Evolutionary conservation across 2,888 invertebrate species (phyloP), one percentile per base, ranked within the genome.

Genomic region (Hofmannophila pseudospretella): DNA sequence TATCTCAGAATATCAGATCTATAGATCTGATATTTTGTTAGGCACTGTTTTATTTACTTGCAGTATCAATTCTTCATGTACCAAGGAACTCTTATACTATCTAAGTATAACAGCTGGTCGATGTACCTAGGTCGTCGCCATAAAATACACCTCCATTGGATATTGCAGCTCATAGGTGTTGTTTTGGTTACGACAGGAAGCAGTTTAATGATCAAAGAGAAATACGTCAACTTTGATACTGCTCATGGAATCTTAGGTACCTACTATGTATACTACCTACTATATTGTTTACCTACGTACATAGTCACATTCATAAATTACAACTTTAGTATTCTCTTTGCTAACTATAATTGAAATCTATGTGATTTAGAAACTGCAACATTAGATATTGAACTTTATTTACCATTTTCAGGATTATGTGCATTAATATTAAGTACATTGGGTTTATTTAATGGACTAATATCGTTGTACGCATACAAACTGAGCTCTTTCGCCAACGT

Each of bases 41-140:
- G n/a, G n/a, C n/a, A n/a, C n/a, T n/a, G n/a, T n/a, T n/a, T n/a
- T n/a, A 14, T 9, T 30, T 9, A 8, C 3, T 39, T 66, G 14
- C 58, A 73, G 72, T 72, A 67, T 38, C 72, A 72, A 47, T 58
- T 71, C 41, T 62, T 64, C 38, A 68, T 71, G 68, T 56, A 53
- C 38, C 70, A 70, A 54, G 73, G 65, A 5, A 60, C 49, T 1
- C 37, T 71, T 11, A 47, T 65, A 0, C 14, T 69, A 11, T 66
- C 70, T 0, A 57, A 54, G 3, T 65, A 55, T 42, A 72, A 71
- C 42, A 57, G 58, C 36, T 72, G 69, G 70, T 63, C 70, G 1
- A 49, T 63, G 32, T 53, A 51, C 19, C 33, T 70, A 1, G 43
- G 38, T 1, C 51, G 51, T n/a, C 37, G 43, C 0, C 34, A 55